Percentiles rank a stretch among this genome's conserved stretches.
Conservation (phyloP, 2,888 invertebrate genomes). For the Dasysyrphus albostriatus region DNA sequence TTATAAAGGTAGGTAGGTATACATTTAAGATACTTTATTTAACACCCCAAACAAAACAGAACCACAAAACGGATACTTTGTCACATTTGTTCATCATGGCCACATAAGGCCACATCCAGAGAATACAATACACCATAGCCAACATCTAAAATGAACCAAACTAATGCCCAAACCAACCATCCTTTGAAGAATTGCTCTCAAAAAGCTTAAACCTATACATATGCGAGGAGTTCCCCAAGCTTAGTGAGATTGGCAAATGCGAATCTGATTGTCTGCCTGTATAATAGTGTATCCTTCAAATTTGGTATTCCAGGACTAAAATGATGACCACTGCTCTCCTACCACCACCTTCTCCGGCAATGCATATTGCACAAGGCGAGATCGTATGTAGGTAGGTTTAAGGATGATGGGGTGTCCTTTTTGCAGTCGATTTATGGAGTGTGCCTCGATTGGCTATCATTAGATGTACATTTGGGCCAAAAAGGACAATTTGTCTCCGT, state of each 20-base stretch:
- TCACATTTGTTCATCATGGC: conserved; percentile 73
- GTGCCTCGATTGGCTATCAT: conserved; percentile 76
- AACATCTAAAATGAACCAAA: conserved; percentile 64
- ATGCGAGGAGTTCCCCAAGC: neutral
- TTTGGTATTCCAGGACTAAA: conserved; percentile 47
- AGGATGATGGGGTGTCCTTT: conserved; percentile 30
- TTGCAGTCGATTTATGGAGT: conserved; percentile 70
- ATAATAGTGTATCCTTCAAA: conserved; percentile 65
- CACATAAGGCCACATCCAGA: conserved; percentile 61
- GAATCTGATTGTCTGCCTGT: conserved; percentile 70
- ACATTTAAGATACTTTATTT: conserved; percentile 23
- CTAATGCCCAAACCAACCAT: conserved; percentile 28
- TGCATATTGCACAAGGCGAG: conserved; percentile 7
- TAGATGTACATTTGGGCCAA: conserved; percentile 75
- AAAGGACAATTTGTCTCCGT: conserved; percentile 76
- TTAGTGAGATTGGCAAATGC: conserved; percentile 69
- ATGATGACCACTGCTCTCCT: conserved; percentile 56
- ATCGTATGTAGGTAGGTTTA: conserved; percentile 2
- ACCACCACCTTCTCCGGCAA: conserved; percentile 26
- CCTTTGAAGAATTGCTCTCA: conserved; percentile 33
- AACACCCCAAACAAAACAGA: conserved; percentile 57
- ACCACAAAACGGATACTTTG: conserved; percentile 73
- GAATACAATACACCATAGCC: conserved; percentile 39
- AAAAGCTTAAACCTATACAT: neutral
- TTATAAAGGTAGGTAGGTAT: neutral